These are phyloP conservation scores for Eristalis arbustorum DNA, from an alignment of 2,888 invertebrate species.

Conservation along the genomic window DNA sequence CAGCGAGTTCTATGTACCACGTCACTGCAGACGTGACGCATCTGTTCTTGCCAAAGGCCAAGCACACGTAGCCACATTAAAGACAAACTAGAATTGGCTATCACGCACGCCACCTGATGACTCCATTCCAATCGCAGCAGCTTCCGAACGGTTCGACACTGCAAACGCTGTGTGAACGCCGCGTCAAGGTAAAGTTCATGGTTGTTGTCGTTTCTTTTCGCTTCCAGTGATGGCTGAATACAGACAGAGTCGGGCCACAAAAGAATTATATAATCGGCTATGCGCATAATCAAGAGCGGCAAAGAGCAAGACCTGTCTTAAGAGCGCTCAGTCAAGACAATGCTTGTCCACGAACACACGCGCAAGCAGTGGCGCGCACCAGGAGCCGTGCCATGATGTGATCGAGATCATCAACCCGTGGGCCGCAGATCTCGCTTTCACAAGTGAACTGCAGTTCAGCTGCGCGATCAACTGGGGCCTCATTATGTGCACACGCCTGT, in stretches of 20 bases:
- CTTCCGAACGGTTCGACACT: constrained; percentile 32
- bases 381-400: neutral
- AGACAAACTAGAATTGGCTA: neutral
- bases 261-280: constrained; percentile 29
- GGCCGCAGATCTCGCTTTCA: neutral
- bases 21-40: neutral
- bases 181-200: constrained; percentile 65
- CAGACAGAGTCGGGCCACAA: neutral
- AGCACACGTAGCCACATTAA: neutral
- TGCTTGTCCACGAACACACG: neutral
- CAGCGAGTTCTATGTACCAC: neutral
- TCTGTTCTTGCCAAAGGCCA: neutral
- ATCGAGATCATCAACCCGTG: constrained; percentile 57
- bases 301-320: neutral
- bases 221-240: constrained; percentile 18
- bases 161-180: constrained; percentile 34
- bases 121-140: neutral
- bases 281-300: constrained; percentile 33
- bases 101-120: neutral
- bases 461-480: neutral
- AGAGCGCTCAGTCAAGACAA: constrained; percentile 18
- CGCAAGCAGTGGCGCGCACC: neutral
- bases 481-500: constrained; percentile 10
- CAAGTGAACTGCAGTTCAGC: constrained; percentile 27
- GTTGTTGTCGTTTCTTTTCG: constrained; percentile 20